Percentiles rank a stretch among this genome's conserved stretches.
These are phyloP conservation scores for Ptilorrhoa leucosticta DNA, from an alignment of 2,113 vertebrate species.

Conservation along the genomic window DNA sequence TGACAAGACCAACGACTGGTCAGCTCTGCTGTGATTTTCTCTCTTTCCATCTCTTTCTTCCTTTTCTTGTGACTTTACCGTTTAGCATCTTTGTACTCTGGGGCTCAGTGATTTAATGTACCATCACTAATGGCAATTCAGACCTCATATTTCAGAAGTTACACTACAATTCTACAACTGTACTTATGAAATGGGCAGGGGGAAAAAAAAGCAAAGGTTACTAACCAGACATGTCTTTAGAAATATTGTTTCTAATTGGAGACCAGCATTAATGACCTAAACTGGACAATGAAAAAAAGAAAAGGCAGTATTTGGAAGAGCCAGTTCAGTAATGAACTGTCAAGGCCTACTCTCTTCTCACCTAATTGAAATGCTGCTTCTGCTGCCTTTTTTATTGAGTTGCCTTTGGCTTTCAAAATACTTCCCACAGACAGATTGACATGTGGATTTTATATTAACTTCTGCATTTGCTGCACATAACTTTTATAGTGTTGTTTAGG, in stretches of 20 bases:
- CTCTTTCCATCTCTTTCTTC: background rate
- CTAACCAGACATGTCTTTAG: background rate
- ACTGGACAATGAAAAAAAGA: background rate
- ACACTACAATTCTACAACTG: background rate
- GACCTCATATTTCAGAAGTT: conserved; percentile 29
- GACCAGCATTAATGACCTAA: conserved; percentile 55
- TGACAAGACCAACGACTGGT: background rate
- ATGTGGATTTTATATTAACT: conserved; percentile 59
- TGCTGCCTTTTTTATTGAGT: conserved; percentile 44
- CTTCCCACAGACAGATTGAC: conserved; percentile 31
- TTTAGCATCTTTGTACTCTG: conserved; percentile 14
- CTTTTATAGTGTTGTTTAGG: background rate
- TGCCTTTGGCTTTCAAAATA: conserved; percentile 60
- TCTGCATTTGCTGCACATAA: conserved; percentile 7
- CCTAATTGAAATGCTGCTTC: conserved; percentile 60
- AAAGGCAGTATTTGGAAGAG: background rate
- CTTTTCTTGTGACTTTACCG: background rate
- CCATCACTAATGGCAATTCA: conserved; percentile 2
- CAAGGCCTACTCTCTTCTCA: conserved; percentile 18
- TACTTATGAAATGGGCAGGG: background rate
- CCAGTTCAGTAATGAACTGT: conserved; percentile 13
- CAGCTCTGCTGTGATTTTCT: conserved; percentile 5
- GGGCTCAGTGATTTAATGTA: conserved; percentile 35
- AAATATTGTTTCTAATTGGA: conserved; percentile 48
- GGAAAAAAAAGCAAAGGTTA: background rate